Evolutionary conservation across 2,797 vertebrate genomes (phyloP).

Genomic region (Siniperca undulata): DNA sequence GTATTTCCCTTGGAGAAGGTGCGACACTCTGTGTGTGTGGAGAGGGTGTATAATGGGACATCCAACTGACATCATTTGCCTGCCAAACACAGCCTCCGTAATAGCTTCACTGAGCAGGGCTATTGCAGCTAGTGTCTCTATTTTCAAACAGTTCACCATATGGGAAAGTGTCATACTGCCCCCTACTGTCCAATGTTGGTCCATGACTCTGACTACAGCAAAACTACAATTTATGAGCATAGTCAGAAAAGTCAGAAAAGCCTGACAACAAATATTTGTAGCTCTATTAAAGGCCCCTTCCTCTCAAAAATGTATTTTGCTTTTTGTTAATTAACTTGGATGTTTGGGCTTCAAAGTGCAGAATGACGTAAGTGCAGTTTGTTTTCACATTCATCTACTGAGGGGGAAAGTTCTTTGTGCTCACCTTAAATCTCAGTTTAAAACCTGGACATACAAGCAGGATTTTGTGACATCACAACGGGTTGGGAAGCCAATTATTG

Average conservation of each 20-base stretch:
- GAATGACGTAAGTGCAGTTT: neutral
- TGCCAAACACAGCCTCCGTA: constrained; percentile 61
- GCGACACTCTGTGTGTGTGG: neutral
- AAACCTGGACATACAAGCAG: neutral
- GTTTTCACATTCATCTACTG: neutral
- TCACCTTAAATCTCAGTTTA: neutral
- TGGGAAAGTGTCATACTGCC: constrained; percentile 47
- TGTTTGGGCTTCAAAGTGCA: neutral
- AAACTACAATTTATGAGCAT: neutral
- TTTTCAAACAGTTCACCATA: neutral
- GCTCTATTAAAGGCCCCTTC: neutral
- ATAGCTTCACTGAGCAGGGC: constrained; percentile 34
- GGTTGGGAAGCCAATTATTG: no score
- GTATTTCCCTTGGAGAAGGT: constrained; percentile 25
- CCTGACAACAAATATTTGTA: neutral
- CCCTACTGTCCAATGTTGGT: constrained; percentile 43
- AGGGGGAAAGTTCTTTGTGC: no score
- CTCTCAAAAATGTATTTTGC: neutral
- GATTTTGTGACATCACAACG: neutral
- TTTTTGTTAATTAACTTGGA: neutral
- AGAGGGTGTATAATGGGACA: constrained; percentile 50
- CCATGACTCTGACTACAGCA: neutral
- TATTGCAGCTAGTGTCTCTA: constrained; percentile 21
- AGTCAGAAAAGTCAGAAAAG: neutral
- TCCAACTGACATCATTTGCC: constrained; percentile 69